Conservation (phyloP, 2,797 vertebrate species). For the Denticeps clupeoides region DNA sequence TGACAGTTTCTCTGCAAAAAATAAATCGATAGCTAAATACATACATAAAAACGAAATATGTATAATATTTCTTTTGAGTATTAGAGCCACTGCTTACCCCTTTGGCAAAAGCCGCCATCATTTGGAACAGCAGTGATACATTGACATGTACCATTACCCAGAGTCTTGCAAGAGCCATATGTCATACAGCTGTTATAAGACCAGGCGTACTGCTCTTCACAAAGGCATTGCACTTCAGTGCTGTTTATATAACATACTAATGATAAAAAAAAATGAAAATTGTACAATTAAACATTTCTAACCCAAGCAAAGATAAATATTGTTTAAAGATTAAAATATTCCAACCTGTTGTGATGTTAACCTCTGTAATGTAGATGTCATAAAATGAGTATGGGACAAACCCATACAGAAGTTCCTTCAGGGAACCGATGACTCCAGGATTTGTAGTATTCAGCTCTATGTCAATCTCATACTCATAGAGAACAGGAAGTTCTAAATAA, state of each 20-base stretch:
- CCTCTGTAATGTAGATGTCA: slow-evolving; percentile 15
- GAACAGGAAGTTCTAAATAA: not conserved
- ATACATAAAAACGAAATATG: no score
- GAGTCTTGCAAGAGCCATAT: slow-evolving; percentile 34
- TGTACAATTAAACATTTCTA: not conserved
- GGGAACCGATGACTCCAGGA: slow-evolving; percentile 2
- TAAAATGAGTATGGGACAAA: slow-evolving; percentile 13
- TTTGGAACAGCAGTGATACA: slow-evolving; percentile 47
- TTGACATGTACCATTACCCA: slow-evolving; percentile 31
- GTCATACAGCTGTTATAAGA: slow-evolving; percentile 37
- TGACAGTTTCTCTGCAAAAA: no score
- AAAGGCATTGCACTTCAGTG: slow-evolving; percentile 51
- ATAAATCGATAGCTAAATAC: no score
- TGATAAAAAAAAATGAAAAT: not conserved
- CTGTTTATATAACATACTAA: slow-evolving; percentile 41
- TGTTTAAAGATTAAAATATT: not conserved
- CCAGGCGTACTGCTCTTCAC: slow-evolving; percentile 65
- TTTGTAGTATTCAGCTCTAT: no score
- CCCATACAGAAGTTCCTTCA: slow-evolving; percentile 8
- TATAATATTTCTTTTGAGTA: not conserved
- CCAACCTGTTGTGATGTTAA: slow-evolving; percentile 19
- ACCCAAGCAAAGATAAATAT: not conserved
- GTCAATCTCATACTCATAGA: no score
- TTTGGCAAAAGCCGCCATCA: slow-evolving; percentile 50
- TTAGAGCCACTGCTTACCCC: slow-evolving; percentile 38